phyloP scores from a whole-genome alignment of 2,888 invertebrate genomes.

The Piscicola geometra region DNA sequence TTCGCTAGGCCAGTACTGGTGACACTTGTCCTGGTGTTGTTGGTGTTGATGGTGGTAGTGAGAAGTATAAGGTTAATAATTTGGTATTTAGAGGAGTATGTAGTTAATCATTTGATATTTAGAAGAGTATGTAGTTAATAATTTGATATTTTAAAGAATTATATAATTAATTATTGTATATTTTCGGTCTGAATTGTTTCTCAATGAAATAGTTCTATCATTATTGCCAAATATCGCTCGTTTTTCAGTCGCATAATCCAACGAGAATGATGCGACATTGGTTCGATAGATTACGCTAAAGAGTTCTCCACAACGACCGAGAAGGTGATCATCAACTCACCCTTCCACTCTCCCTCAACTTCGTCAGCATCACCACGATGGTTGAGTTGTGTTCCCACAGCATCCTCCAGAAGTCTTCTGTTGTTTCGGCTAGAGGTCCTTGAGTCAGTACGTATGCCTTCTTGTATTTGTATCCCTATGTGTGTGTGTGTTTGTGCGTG shows the following conservation, averaged over 20 bases:
- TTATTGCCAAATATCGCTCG: neutral
- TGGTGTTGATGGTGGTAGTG: no score
- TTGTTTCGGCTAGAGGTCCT: constrained; percentile 89
- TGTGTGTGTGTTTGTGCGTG: neutral
- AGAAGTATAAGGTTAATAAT: no score
- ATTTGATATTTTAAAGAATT: no score
- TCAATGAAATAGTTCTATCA: no score
- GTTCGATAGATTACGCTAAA: neutral
- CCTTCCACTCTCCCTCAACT: constrained; percentile 93
- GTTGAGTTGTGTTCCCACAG: constrained; percentile 99
- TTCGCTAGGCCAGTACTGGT: constrained; percentile 98
- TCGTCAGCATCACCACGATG: constrained; percentile 97
- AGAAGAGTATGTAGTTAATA: no score
- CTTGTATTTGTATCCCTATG: constrained; percentile 62
- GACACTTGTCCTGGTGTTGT: constrained; percentile 82
- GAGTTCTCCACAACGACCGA: no score
- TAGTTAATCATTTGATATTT: no score
- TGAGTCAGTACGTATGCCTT: constrained; percentile 96
- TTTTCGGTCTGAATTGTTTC: no score
- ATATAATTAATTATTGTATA: no score
- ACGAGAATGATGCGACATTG: neutral
- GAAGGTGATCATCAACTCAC: constrained; percentile 67
- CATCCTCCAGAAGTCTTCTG: constrained; percentile 99
- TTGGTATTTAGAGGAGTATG: no score
- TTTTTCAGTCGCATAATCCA: neutral